phyloP scores from a whole-genome alignment of 2,797 vertebrate genomes.

The Ceryle rudis region DNA sequence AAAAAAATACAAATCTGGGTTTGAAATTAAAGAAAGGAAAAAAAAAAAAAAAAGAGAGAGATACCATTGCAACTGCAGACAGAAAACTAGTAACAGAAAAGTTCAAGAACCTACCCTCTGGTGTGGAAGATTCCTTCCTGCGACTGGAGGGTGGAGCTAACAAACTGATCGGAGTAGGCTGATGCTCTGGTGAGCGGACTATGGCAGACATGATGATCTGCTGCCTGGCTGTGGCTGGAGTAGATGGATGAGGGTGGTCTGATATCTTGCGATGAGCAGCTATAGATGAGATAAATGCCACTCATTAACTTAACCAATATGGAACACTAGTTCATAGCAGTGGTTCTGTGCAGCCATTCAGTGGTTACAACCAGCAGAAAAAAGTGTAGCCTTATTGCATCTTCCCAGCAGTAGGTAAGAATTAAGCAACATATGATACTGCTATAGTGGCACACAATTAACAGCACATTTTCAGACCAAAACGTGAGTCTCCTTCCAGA shows the following conservation, averaged over 20 bases:
- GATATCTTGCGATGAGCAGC: constrained; percentile 95
- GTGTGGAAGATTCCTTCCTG: constrained; percentile 92
- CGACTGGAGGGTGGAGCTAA: constrained; percentile 93
- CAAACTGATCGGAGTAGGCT: constrained; percentile 94
- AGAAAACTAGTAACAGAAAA: background rate
- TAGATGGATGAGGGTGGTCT: constrained; percentile 90
- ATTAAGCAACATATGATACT: background rate
- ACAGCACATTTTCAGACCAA: background rate
- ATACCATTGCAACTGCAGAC: fast-evolving
- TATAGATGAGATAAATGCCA: constrained; percentile 74
- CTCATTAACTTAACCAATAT: background rate
- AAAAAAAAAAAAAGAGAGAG: background rate
- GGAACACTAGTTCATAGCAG: background rate
- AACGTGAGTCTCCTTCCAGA: constrained; percentile 24
- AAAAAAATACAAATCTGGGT: background rate
- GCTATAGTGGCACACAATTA: background rate
- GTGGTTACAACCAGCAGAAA: background rate
- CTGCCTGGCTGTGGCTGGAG: constrained; percentile 93
- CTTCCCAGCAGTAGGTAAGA: background rate
- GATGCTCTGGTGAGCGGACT: constrained; percentile 96
- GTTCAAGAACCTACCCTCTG: constrained; percentile 85
- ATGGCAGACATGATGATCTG: constrained; percentile 99
- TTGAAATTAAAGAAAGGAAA: background rate
- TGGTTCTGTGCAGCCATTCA: constrained; percentile 26
- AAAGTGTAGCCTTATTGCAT: background rate